These are phyloP conservation scores for Aleiodes sp. DNA, from an alignment of 1,140 invertebrate genomes.

Conservation along the genomic window DNA sequence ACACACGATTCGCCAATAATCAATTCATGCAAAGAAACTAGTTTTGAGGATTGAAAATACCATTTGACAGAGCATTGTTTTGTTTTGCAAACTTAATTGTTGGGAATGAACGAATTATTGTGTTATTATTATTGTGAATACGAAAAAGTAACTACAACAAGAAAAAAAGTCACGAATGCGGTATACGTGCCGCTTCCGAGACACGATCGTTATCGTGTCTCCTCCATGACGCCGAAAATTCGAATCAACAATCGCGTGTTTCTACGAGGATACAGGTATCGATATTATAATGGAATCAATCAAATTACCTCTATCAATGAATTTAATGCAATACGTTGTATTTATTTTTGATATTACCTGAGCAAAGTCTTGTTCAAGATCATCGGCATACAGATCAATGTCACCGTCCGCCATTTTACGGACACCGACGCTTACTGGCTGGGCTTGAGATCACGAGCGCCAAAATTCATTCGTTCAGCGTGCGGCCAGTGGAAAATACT, in stretches of 20 bases:
- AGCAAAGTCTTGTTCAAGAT: constrained; percentile 94
- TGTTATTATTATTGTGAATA: background rate
- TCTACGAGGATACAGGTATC: constrained; percentile 30
- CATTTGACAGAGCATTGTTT: too few species aligned
- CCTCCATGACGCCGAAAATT: constrained; percentile 47
- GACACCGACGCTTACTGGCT: constrained; percentile 57
- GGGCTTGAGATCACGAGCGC: too few species aligned
- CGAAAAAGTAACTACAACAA: background rate
- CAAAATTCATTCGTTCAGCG: too few species aligned
- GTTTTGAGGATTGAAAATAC: background rate
- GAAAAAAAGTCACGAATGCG: constrained; percentile 16
- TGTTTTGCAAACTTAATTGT: too few species aligned
- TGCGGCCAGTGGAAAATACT: too few species aligned
- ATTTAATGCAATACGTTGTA: background rate
- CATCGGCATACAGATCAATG: constrained; percentile 96
- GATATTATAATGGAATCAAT: constrained; percentile 37
- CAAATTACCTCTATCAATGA: background rate
- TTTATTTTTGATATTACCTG: constrained; percentile 71
- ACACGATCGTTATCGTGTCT: constrained; percentile 44
- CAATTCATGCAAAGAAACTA: background rate
- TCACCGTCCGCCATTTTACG: constrained; percentile 93
- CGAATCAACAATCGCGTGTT: constrained; percentile 32
- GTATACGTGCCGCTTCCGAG: constrained; percentile 23
- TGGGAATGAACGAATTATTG: too few species aligned
- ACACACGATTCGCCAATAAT: constrained; percentile 29